Evolutionary conservation across 2,888 invertebrate genomes (phyloP), one percentile per base, ranked within the genome.

Genomic region (Acanthosepion pharaonis): DNA sequence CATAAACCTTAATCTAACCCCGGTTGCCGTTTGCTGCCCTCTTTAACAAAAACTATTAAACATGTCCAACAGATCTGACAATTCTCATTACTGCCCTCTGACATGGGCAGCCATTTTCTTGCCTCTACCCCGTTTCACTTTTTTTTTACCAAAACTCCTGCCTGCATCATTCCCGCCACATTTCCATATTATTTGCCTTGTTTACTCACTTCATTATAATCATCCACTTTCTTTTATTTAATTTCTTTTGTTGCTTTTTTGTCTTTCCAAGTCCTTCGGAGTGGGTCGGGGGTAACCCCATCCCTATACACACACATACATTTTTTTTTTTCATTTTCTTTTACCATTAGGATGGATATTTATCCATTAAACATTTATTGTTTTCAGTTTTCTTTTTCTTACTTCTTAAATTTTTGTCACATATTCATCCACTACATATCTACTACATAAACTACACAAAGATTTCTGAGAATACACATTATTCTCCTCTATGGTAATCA

Each of bases 1-100:
- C 15, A n/a, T 78, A 15, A 78, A n/a, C 78, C n/a, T n/a, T 78
- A 33, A 78, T 78, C n/a, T 78, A 78, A 78, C 78, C 78, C 33
- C 33, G 9, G 3, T 78, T 33, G n/a, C 78, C 78, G 15, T 78
- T 78, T n/a, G n/a, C 78, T 78, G 78, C n/a, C n/a, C 78, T 78
- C 78, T 33, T 78, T 78, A 78, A 78, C 78, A n/a, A 78, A 78
- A 78, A 78, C 78, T 78, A 78, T 78, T 78, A 78, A 78, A 78
- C 78, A 78, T 78, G 78, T 78, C 78, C 78, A 78, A 78, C 78
- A 78, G 78, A 33, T n/a, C 78, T 78, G 78, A 78, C 78, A 78
- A 78, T 78, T 78, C 78, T 78, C 78, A 78, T 78, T 78, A 78
- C 78, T 78, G 78, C n/a, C 78, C 78, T n/a, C 11, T 78, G 78